These are phyloP conservation scores for Bombus ignitus DNA, from an alignment of 1,140 invertebrate species.

Conservation along the genomic window DNA sequence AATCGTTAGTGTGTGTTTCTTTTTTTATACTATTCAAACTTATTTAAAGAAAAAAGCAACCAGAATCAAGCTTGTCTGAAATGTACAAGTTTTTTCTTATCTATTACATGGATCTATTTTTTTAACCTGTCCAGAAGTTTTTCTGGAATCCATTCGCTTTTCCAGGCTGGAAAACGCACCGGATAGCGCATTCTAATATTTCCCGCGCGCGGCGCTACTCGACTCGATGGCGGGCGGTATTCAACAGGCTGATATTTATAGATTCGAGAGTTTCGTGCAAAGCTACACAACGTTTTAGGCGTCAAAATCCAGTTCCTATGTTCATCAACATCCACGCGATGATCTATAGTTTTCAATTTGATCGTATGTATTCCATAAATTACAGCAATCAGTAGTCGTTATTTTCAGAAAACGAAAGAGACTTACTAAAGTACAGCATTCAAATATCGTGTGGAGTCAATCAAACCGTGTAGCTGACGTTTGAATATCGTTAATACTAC, in stretches of 20 bases:
- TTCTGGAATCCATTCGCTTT: background rate
- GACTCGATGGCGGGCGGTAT: conserved; percentile 70
- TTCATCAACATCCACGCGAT: conserved; percentile 47
- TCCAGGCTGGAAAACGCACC: conserved; percentile 54
- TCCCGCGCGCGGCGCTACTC: conserved; percentile 55
- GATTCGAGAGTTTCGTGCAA: conserved; percentile 74
- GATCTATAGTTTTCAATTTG: conserved; percentile 25
- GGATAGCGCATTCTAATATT: conserved; percentile 41
- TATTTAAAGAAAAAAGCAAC: background rate
- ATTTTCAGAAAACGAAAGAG: too few relatives aligned
- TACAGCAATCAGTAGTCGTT: background rate
- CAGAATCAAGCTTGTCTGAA: background rate
- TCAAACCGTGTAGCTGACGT: conserved; percentile 24
- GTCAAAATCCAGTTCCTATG: conserved; percentile 70
- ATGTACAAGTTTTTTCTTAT: background rate
- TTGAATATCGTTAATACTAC: conserved; percentile 5
- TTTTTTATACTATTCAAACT: background rate
- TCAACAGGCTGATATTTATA: conserved; percentile 79
- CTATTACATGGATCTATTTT: background rate
- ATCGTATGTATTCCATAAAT: background rate
- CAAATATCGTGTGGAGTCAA: background rate
- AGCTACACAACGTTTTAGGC: conserved; percentile 71
- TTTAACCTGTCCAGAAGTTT: background rate
- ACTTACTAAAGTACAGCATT: background rate
- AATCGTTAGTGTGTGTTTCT: background rate